Percentiles rank a stretch among this genome's conserved stretches.
Evolutionary conservation across 2,888 invertebrate genomes (phyloP).

Genomic region (Ophion ellenae): DNA sequence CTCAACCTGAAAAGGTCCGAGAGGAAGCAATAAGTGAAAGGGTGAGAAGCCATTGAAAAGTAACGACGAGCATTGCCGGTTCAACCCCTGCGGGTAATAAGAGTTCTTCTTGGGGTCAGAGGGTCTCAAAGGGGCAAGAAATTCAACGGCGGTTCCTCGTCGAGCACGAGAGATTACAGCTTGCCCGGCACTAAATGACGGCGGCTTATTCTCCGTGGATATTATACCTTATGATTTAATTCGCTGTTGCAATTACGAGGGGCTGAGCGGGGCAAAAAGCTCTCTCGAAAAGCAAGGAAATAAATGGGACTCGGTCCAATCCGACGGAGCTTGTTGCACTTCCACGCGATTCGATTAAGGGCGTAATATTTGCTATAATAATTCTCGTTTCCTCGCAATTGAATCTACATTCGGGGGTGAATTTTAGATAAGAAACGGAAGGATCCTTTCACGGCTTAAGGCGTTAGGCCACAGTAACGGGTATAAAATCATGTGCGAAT

Average conservation of each 20-base stretch:
- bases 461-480: too few relatives aligned
- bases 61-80: conserved; percentile 20
- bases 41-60: conserved; percentile 26
- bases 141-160: conserved; percentile 37
- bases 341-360: not conserved
- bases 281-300: not conserved
- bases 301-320: not conserved
- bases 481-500: too few relatives aligned
- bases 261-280: not conserved
- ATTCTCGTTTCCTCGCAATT: too few relatives aligned
- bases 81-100: conserved; percentile 48
- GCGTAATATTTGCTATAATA: too few relatives aligned
- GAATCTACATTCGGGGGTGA: too few relatives aligned
- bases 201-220: conserved; percentile 36
- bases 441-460: too few relatives aligned
- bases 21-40: not conserved
- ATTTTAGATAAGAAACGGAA: too few relatives aligned
- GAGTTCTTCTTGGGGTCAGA: conserved; percentile 24
- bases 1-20: not conserved
- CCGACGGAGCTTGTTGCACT: conserved; percentile 3
- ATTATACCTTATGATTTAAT: conserved; percentile 51
- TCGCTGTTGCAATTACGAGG: not conserved
- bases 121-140: conserved; percentile 18
- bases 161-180: conserved; percentile 39
- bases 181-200: conserved; percentile 39